These are phyloP conservation scores for Cebidichthys violaceus DNA, from an alignment of 2,113 vertebrate genomes.

Conservation along the genomic window DNA sequence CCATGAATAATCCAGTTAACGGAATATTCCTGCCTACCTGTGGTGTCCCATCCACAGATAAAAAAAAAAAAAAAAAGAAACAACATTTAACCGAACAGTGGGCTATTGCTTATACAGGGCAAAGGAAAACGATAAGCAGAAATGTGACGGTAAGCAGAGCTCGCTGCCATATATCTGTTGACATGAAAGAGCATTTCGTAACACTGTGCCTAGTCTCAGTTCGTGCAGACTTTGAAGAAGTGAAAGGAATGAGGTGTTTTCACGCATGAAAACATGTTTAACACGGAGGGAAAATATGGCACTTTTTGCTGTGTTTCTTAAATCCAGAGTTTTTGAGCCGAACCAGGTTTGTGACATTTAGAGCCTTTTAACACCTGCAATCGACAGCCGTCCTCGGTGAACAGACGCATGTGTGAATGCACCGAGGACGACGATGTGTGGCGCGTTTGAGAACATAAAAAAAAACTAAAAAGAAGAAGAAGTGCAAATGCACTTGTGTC, in stretches of 20 bases:
- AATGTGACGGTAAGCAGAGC: constrained; percentile 30
- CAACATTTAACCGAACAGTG: constrained; percentile 18
- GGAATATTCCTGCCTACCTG: constrained; percentile 70
- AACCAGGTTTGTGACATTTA: constrained; percentile 29
- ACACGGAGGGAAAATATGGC: not conserved
- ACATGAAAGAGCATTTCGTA: constrained; percentile 29
- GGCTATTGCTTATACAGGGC: constrained; percentile 33
- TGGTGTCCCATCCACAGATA: constrained; percentile 60
- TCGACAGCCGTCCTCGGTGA: constrained; percentile 6
- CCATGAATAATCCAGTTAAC: constrained; percentile 73
- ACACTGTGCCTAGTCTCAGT: constrained; percentile 15
- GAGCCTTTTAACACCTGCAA: constrained; percentile 63
- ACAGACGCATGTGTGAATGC: constrained; percentile 54
- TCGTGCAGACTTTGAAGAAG: constrained; percentile 10
- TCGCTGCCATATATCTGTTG: constrained; percentile 15
- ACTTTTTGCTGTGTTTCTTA: constrained; percentile 1
- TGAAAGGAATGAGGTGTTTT: constrained; percentile 26
- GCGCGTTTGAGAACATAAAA: constrained; percentile 5
- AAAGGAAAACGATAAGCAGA: constrained; percentile 32
- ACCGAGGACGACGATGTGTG: constrained; percentile 5
- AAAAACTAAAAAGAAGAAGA: not conserved
- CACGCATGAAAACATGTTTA: constrained; percentile 17
- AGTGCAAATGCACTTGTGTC: constrained; percentile 47
- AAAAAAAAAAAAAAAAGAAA: constrained; percentile 33
- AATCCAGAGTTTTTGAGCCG: not conserved